These are phyloP conservation scores for Neoniphon sammara DNA, from an alignment of 2,797 vertebrate species.

Conservation along the genomic window DNA sequence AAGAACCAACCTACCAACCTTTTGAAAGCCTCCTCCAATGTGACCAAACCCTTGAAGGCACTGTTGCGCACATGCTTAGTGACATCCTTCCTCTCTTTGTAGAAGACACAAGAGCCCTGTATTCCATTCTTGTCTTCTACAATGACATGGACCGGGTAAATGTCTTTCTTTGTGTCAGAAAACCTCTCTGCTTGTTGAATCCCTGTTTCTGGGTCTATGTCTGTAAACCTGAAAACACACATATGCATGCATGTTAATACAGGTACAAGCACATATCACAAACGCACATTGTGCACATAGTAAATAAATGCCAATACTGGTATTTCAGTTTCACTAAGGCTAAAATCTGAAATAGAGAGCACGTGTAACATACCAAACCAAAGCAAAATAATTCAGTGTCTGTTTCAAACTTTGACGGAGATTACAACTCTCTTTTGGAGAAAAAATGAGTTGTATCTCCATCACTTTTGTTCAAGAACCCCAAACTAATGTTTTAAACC, in stretches of 20 bases:
- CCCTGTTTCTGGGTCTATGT: slow-evolving; percentile 86
- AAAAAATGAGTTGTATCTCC: background rate
- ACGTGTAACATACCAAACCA: background rate
- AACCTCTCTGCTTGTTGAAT: slow-evolving; percentile 77
- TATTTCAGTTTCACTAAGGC: background rate
- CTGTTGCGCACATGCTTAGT: slow-evolving; percentile 83
- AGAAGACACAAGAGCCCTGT: slow-evolving; percentile 91
- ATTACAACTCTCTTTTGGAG: too few relatives aligned
- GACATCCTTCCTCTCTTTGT: slow-evolving; percentile 86
- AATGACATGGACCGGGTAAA: slow-evolving; percentile 89
- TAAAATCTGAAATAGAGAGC: background rate
- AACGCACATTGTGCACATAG: too few relatives aligned
- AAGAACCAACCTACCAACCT: slow-evolving; percentile 84
- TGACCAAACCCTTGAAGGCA: slow-evolving; percentile 75
- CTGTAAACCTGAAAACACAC: slow-evolving; percentile 70
- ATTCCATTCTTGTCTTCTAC: slow-evolving; percentile 87
- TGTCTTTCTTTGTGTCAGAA: slow-evolving; percentile 72
- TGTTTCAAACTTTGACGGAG: too few relatives aligned
- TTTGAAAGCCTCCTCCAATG: slow-evolving; percentile 82
- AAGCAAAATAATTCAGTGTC: too few relatives aligned
- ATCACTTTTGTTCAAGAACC: background rate
- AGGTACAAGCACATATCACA: too few relatives aligned
- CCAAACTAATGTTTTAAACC: too few relatives aligned
- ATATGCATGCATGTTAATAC: background rate
- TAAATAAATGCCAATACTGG: background rate